Conservation (phyloP, 1,140 invertebrate genomes). For the Acromyrmex heyeri region DNA sequence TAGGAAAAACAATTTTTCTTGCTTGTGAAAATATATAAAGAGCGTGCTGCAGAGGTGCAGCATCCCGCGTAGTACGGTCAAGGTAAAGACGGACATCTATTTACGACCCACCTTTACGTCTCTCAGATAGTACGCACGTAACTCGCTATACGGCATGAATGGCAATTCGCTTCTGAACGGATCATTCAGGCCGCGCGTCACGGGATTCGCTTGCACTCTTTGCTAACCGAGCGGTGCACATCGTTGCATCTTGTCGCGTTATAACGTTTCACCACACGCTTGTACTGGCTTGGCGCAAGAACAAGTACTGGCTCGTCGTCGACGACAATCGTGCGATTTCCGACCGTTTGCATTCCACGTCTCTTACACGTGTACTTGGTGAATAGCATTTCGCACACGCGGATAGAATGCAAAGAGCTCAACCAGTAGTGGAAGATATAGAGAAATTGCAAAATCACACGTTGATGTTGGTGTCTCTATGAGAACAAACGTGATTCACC, state of each 20-base stretch:
- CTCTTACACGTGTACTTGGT: neutral
- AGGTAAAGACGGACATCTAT: conserved; percentile 75
- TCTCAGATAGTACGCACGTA: conserved; percentile 74
- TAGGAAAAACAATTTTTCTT: neutral
- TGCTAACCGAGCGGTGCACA: conserved; percentile 13
- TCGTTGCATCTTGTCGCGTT: neutral
- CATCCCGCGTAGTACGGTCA: conserved; percentile 63
- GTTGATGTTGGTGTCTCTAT: neutral
- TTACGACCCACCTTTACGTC: conserved; percentile 74
- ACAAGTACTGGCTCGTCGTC: conserved; percentile 26
- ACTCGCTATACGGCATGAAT: conserved; percentile 73
- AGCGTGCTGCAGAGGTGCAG: conserved; percentile 9
- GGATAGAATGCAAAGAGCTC: conserved; percentile 20
- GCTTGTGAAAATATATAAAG: neutral
- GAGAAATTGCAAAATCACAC: conserved; percentile 36
- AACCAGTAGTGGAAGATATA: neutral
- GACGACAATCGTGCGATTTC: conserved; percentile 31
- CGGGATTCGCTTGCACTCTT: conserved; percentile 52
- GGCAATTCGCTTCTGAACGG: conserved; percentile 73
- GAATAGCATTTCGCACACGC: conserved; percentile 42
- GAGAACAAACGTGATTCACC: neutral
- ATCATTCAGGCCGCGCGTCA: conserved; percentile 73
- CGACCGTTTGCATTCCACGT: conserved; percentile 40
- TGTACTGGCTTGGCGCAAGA: neutral
- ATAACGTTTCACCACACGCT: neutral